Evolutionary conservation across 2,888 invertebrate species (phyloP), one percentile per base, ranked within the genome.

Genomic region (Cylindroiulus punctatus): DNA sequence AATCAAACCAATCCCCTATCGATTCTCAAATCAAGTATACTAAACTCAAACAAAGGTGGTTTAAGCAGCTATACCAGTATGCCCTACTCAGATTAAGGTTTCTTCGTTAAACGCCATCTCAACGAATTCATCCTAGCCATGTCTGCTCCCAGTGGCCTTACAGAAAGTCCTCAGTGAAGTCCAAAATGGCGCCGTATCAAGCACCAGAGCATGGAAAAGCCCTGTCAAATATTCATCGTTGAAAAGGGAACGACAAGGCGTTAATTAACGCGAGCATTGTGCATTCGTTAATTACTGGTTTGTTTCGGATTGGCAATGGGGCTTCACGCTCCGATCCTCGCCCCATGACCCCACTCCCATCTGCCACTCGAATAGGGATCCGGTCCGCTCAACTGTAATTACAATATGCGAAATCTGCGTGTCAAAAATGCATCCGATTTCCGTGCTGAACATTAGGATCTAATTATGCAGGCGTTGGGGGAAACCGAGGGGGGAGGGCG

Each of bases 281-380:
- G 65, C 65, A 65, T 65, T 65, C 65, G 65, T 65, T 65, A 65
- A 65, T 65, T 65, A 65, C 65, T 10, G 65, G 65, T 65, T 65
- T 65, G 65, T n/a, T n/a, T 65, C n/a, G 65, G 22, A 57, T 57
- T 57, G 57, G 57, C n/a, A 57, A 19, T n/a, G n/a, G 57, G 65
- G 65, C 65, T 65, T 26, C 12, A 26, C 22, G 65, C 65, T 65
- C 65, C 12, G 26, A 12, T 65, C 65, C 65, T 65, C 65, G 65
- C 65, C 65, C 65, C 26, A 1, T 65, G 65, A 65, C 26, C 65
- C 65, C 65, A 26, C 26, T 26, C 22, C 65, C 65, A 14, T n/a
- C 65, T 26, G 65, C 65, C 65, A 65, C 10, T 5, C 65, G n/a
- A 65, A 12, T 26, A 26, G 65, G 65, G 65, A 65, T 65, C 65